These are phyloP conservation scores for Dasyornis broadbenti DNA, from an alignment of 2,113 vertebrate genomes.

Conservation along the genomic window DNA sequence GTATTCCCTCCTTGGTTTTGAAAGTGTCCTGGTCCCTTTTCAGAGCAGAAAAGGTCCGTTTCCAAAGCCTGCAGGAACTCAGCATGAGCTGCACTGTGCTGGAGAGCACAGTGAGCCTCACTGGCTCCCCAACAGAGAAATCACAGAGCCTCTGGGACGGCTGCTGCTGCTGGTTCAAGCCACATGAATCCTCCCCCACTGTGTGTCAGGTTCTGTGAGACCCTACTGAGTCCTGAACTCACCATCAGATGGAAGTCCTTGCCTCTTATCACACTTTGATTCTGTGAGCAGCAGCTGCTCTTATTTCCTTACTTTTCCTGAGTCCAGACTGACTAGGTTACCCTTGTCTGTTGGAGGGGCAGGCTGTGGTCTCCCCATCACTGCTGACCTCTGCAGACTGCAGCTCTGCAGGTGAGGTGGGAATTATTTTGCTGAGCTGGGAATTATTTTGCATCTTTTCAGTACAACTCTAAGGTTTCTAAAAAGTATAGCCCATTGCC, in stretches of 20 bases:
- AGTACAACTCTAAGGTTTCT: not conserved
- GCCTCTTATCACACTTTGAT: not conserved
- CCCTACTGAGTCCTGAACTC: not conserved
- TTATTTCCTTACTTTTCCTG: not conserved
- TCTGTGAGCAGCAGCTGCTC: not conserved
- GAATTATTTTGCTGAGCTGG: not conserved
- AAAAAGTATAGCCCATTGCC: not conserved
- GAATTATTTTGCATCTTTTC: not conserved
- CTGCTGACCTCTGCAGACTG: not conserved
- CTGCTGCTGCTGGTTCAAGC: not conserved
- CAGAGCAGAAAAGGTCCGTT: not conserved
- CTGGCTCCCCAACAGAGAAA: not conserved
- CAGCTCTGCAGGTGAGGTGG: not conserved
- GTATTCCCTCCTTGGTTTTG: not conserved
- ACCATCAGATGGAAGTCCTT: not conserved
- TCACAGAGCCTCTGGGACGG: not conserved
- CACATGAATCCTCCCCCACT: not conserved
- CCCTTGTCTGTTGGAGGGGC: not conserved
- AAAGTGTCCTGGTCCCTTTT: not conserved
- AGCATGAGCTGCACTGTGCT: fast-evolving
- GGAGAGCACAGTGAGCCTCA: not conserved
- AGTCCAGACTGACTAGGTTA: not conserved
- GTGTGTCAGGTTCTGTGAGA: not conserved
- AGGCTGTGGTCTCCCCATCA: not conserved
- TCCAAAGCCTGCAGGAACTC: not conserved